These are phyloP conservation scores for Lophius americanus DNA, from an alignment of 2,797 vertebrate genomes.

Conservation along the genomic window DNA sequence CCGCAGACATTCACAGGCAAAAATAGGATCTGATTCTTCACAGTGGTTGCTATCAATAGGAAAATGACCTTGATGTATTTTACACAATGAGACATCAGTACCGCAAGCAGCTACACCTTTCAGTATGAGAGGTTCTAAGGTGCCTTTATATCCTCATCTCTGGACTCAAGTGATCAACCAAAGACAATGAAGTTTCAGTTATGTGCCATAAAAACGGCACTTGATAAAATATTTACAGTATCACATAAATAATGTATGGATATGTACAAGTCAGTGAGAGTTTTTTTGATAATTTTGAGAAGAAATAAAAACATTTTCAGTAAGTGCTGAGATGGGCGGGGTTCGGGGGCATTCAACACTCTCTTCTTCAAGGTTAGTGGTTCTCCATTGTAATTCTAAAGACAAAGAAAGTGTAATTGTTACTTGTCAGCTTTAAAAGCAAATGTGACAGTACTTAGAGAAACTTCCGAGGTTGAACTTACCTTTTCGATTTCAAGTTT, in stretches of 20 bases:
- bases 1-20: not conserved
- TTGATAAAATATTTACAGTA: slow-evolving; percentile 53
- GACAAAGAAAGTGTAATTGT: slow-evolving; percentile 28
- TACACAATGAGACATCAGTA: slow-evolving; percentile 24
- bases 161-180: slow-evolving; percentile 13
- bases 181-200: slow-evolving; percentile 36
- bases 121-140: not conserved
- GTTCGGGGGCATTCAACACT: not conserved
- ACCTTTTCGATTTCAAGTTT: slow-evolving; percentile 63
- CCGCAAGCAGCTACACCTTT: slow-evolving; percentile 17
- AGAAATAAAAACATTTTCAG: slow-evolving; percentile 58
- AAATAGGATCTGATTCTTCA: slow-evolving; percentile 8
- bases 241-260: slow-evolving; percentile 47
- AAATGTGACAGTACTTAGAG: not conserved
- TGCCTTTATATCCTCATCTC: slow-evolving; percentile 7
- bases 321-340: slow-evolving; percentile 57
- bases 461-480: not conserved
- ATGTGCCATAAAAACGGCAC: slow-evolving; percentile 31
- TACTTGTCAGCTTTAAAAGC: slow-evolving; percentile 5
- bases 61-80: slow-evolving; percentile 35
- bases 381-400: slow-evolving; percentile 62
- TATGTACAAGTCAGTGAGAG: slow-evolving; percentile 49
- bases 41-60: slow-evolving; percentile 30
- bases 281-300: slow-evolving; percentile 41
- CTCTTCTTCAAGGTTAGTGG: slow-evolving; percentile 47